phyloP scores from a whole-genome alignment of 1,140 invertebrate genomes.

The Hycleus cichorii region DNA sequence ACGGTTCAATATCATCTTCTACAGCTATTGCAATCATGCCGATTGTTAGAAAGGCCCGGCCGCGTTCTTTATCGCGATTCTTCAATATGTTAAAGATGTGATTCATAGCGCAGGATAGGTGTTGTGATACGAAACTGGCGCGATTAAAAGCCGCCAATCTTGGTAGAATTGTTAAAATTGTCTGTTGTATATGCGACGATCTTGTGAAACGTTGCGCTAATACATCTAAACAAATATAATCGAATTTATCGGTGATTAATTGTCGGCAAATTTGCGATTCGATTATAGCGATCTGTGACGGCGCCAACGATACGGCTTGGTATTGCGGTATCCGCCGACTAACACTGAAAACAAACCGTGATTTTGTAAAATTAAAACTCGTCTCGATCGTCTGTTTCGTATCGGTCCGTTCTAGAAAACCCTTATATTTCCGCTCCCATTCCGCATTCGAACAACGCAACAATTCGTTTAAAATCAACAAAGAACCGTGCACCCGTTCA shows the following conservation, averaged over 20 bases:
- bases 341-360: conserved; percentile 27
- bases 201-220: conserved; percentile 68
- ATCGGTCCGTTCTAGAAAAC: conserved; percentile 51
- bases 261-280: conserved; percentile 84
- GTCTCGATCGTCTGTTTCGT: conserved; percentile 26
- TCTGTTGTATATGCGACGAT: conserved; percentile 78
- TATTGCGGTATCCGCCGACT: conserved; percentile 26
- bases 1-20: conserved; percentile 68
- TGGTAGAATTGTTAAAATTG: conserved; percentile 82
- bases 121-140: conserved; percentile 69
- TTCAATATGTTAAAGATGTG: conserved; percentile 71
- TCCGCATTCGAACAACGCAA: conserved; percentile 84
- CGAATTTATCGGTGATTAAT: conserved; percentile 77
- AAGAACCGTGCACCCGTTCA: conserved; percentile 86
- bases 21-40: conserved; percentile 85
- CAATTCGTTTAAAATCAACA: conserved; percentile 92
- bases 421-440: conserved; percentile 76
- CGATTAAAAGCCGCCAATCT: conserved; percentile 88
- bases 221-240: conserved; percentile 73
- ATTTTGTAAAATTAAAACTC: conserved; percentile 18
- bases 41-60: conserved; percentile 80
- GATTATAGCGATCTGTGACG: conserved; percentile 50
- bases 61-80: conserved; percentile 73
- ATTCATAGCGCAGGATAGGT: conserved; percentile 67
- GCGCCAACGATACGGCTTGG: conserved; percentile 17